Percentiles rank a stretch among this genome's conserved stretches.
These are phyloP conservation scores for Tolypeutes matacus DNA, from an alignment of 2,797 vertebrate species.

Conservation along the genomic window DNA sequence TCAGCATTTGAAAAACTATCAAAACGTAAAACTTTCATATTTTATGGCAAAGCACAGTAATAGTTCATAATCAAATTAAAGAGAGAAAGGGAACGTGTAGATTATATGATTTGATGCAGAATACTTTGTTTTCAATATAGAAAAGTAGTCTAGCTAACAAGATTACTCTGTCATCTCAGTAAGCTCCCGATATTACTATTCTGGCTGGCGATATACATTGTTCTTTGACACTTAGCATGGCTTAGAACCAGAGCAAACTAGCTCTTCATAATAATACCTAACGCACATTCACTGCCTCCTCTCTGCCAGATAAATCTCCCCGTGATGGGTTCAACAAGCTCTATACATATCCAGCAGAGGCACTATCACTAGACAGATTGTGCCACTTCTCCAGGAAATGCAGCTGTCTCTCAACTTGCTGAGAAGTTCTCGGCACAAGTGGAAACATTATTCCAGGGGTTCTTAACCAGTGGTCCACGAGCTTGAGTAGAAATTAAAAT, in stretches of 20 bases:
- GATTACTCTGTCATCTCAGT: slow-evolving; percentile 86
- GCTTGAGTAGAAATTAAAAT: too few relatives aligned
- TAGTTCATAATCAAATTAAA: slow-evolving; percentile 92
- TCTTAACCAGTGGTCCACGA: too few relatives aligned
- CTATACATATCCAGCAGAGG: not conserved
- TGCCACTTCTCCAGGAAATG: not conserved
- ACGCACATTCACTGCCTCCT: slow-evolving; percentile 78
- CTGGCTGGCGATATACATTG: slow-evolving; percentile 84
- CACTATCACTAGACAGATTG: not conserved
- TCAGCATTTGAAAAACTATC: slow-evolving; percentile 90
- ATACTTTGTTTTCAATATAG: slow-evolving; percentile 90
- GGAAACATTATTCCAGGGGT: not conserved
- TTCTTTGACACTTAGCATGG: slow-evolving; percentile 79
- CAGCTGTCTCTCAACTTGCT: not conserved
- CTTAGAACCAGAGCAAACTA: slow-evolving; percentile 82
- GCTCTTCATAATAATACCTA: slow-evolving; percentile 81
- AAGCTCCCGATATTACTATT: slow-evolving; percentile 84
- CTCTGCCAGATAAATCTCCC: slow-evolving; percentile 81
- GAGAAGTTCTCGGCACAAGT: slow-evolving; percentile 36
- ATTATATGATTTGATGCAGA: slow-evolving; percentile 88
- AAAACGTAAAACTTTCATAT: slow-evolving; percentile 88
- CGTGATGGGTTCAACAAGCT: slow-evolving; percentile 69
- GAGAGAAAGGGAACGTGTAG: slow-evolving; percentile 87
- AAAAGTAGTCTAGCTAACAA: slow-evolving; percentile 85
- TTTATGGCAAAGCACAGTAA: slow-evolving; percentile 88